Evolutionary conservation across 2,113 vertebrate genomes (phyloP).

Genomic region (Calonectris borealis): DNA sequence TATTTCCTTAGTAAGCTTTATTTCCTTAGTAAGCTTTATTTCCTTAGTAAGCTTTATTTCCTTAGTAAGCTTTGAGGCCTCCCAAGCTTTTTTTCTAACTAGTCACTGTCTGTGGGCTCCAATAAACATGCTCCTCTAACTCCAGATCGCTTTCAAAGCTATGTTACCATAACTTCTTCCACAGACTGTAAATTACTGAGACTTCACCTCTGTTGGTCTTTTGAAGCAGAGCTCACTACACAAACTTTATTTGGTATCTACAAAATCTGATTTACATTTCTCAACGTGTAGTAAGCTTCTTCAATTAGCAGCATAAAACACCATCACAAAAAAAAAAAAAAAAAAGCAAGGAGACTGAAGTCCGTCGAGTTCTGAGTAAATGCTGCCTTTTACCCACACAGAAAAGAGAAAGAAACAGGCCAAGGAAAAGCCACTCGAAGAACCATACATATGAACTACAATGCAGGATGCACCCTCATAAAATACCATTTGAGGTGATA

Average conservation of each 20-base stretch:
- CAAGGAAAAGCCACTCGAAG: background rate
- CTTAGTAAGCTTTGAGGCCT: background rate
- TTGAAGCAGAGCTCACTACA: background rate
- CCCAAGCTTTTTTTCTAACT: background rate
- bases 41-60: background rate
- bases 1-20: background rate
- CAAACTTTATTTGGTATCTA: background rate
- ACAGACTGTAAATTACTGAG: background rate
- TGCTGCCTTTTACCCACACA: background rate
- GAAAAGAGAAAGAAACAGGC: background rate
- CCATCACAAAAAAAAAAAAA: background rate
- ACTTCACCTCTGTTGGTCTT: background rate
- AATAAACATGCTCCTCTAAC: background rate
- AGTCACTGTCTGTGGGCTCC: background rate
- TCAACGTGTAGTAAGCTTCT: background rate
- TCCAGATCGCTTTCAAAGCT: background rate
- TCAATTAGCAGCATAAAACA: background rate
- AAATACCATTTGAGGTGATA: background rate
- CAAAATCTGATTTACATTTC: background rate
- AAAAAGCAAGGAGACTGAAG: background rate
- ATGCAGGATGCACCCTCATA: background rate
- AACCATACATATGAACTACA: background rate
- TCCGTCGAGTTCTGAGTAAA: background rate
- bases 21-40: background rate
- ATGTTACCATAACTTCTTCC: background rate